Percentiles rank a stretch among this genome's conserved stretches.
These are phyloP conservation scores for Etheostoma perlongum DNA, from an alignment of 2,797 vertebrate species.

Conservation along the genomic window DNA sequence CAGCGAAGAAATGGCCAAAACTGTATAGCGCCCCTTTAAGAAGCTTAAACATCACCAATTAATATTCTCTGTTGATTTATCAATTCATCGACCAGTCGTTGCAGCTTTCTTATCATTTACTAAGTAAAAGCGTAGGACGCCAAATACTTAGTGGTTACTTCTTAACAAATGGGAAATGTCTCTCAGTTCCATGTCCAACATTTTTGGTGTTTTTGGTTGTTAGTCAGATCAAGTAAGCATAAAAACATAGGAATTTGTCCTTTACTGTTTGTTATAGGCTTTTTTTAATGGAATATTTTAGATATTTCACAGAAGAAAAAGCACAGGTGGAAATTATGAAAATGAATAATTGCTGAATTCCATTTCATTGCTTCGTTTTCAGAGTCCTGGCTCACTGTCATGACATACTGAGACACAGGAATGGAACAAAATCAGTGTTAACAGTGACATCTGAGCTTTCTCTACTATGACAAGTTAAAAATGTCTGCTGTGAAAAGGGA, in stretches of 20 bases:
- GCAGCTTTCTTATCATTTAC: not conserved
- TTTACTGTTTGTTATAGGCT: not conserved
- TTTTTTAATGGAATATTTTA: not conserved
- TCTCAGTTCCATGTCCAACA: not conserved
- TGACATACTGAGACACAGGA: not conserved
- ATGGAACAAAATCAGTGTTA: not conserved
- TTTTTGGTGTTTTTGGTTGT: not conserved
- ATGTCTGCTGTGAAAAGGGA: not conserved
- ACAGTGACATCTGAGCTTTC: not conserved
- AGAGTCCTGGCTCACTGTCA: not conserved
- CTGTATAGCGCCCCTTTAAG: not conserved
- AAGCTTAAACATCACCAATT: not conserved
- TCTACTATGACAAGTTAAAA: not conserved
- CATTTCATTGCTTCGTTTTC: not conserved
- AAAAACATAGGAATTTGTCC: conserved; percentile 4
- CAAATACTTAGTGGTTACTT: not conserved
- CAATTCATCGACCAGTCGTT: not conserved
- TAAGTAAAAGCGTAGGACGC: not conserved
- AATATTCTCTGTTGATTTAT: not conserved
- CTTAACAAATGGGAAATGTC: not conserved
- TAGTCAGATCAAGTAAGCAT: not conserved
- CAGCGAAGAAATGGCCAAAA: too few species aligned
- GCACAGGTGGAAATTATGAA: not conserved
- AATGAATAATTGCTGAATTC: not conserved
- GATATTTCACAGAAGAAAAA: not conserved